Evolutionary conservation across 1,140 invertebrate species (phyloP), one percentile per base, ranked within the genome.

Genomic region (Hyles vespertilio): DNA sequence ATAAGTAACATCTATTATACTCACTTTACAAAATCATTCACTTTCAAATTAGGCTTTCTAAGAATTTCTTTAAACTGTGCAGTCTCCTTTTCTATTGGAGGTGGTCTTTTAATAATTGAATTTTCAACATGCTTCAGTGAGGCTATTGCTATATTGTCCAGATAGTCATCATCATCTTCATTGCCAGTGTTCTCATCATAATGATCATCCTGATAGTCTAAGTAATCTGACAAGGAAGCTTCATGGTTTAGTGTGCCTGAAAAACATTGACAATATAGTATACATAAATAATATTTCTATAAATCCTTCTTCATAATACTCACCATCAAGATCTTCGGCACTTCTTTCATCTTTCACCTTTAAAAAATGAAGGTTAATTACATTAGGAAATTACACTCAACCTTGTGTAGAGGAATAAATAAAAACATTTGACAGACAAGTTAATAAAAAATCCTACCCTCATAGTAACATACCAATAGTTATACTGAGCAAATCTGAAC

Each of bases 21-120:
- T 81, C 58, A 87, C 84, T 84, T 81, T 5, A 87, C 79, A 76
- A 84, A 83, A 67, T 87, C 79, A 60, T 79, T 84, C 44, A 81
- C 71, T 73, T 81, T 82, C 53, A 79, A 69, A 63, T 77, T 71
- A n/a, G 73, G 51, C 65, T 79, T 77, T 58, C 75, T 74, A 9
- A 84, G 59, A 58, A 84, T 48, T 57, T 76, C 69, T 56, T 81
- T 73, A n/a, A 81, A 76, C 59, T 75, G 66, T 40, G 66, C 58
- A 36, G 68, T 59, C 47, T 81, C 74, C 56, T 73, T 61, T 65
- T 81, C 69, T 51, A 65, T 74, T 53, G 76, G 58, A 50, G 59
- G 47, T 62, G 76, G 81, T 59, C 61, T 70, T 71, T 74, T 79
- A 5, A 61, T 69, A 33, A 70, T 63, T 46, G 79, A 78, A 11